Base-by-base conservation (phyloP, 2,888 invertebrate genomes). In the Creontiades dilutus region DNA sequence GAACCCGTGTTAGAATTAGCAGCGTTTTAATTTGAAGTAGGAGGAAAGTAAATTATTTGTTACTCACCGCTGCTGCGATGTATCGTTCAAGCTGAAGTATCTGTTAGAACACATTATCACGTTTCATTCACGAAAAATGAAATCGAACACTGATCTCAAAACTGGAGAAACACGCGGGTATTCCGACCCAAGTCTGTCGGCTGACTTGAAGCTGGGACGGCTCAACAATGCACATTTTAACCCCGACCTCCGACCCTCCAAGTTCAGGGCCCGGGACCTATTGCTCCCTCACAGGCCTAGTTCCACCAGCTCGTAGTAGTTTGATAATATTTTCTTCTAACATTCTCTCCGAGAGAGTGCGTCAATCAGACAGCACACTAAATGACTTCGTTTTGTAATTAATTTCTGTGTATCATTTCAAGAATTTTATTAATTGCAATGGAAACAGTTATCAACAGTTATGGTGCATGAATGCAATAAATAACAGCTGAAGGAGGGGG, bases 221-320 rank as follows among this genome's bases (percentile, higher is more conserved):
- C 85, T 85, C 85, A 85, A 85, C 85, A 85, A 85, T 85, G 85
- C 85, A 85, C 85, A 85, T 85, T 85, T 85, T 61, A 85, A 85
- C 85, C 61, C n/a, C 85, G 85, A 85, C 85, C 85, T 85, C 85
- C 46, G 85, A 85, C 85, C 85, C 85, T 23, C 85, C 85, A 85
- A 85, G 85, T 85, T 85, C 85, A 85, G 61, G 85, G 85, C 19
- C 85, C 28, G 85, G 28, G 85, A 85, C 85, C 85, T 85, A 27
- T 85, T 55, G 61, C 85, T 23, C 85, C 28, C 61, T 57, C 23
- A 57, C 85, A 85, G 85, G 55, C 85, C 85, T 85, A 52, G 85
- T 85, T 57, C 85, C 85, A 61, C 16, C 61, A 61, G 82, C 52
- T 57, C 61, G 55, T 52, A 28, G 85, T n/a, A 28, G 55, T 28